Percentiles rank a stretch among this genome's conserved stretches.
phyloP scores from a whole-genome alignment of 23 tunicate species.

The Diplosoma virens region DNA sequence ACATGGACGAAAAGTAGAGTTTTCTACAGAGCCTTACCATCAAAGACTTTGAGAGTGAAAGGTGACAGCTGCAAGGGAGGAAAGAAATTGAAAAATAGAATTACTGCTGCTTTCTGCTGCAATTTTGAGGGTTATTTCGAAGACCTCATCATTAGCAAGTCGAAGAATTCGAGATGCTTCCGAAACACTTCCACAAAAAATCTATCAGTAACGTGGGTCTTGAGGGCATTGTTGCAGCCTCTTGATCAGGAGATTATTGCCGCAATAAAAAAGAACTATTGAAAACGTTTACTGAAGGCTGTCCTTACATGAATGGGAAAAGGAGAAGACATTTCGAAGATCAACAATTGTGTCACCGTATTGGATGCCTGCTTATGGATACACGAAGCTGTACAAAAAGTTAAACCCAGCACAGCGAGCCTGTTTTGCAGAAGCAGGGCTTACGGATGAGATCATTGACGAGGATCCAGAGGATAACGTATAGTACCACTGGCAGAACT shows the following conservation, averaged over 20 bases:
- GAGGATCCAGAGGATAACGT: neutral
- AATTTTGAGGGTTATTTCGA: conserved; percentile 9
- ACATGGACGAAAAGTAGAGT: too few relatives aligned
- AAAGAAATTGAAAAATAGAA: conserved; percentile 3
- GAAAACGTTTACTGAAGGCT: neutral
- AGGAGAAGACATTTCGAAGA: conserved; percentile 17
- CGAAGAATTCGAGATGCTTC: conserved; percentile 13
- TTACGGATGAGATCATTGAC: neutral
- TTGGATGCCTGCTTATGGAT: conserved; percentile 8
- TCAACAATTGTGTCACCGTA: too few relatives aligned
- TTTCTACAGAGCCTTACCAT: conserved; percentile 9
- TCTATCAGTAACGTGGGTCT: neutral
- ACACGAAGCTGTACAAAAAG: conserved; percentile 2
- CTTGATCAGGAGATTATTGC: neutral
- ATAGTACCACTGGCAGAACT: conserved; percentile 10
- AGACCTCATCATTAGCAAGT: conserved; percentile 10
- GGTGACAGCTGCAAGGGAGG: conserved; percentile 7
- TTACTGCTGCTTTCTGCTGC: conserved; percentile 15
- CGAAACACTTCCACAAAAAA: neutral
- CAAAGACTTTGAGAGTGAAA: conserved; percentile 8
- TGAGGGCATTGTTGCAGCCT: neutral
- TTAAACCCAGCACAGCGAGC: conserved; percentile 2
- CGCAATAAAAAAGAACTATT: neutral
- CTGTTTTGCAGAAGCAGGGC: neutral
- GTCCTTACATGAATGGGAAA: neutral